A percentile compares a stretch with the other conserved stretches of the same genome.
phyloP scores from a whole-genome alignment of 2,113 vertebrate species.

The Cebidichthys violaceus region DNA sequence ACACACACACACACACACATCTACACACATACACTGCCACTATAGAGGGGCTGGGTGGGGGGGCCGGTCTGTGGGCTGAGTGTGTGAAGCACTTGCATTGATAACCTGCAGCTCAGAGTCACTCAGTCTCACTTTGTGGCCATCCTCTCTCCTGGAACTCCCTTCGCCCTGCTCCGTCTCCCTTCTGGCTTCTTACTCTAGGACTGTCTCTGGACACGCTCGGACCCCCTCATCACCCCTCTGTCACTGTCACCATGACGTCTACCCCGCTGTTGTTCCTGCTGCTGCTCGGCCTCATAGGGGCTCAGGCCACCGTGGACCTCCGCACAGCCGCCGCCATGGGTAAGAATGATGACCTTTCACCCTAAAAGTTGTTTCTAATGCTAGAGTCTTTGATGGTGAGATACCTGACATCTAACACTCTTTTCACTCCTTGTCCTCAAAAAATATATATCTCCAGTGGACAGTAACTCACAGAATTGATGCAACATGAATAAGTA shows the following conservation, averaged over 20 bases:
- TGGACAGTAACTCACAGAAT: background rate
- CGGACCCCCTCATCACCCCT: slow-evolving; percentile 30
- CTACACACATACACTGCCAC: slow-evolving; percentile 35
- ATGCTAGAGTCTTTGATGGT: background rate
- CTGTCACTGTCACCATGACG: slow-evolving; percentile 70
- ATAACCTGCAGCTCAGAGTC: slow-evolving; percentile 80
- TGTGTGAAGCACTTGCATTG: slow-evolving; percentile 81
- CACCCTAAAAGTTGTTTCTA: slow-evolving; percentile 37
- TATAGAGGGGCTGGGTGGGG: slow-evolving; percentile 60
- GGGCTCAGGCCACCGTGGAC: slow-evolving; percentile 77
- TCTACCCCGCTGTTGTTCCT: slow-evolving; percentile 68
- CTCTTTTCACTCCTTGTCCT: background rate
- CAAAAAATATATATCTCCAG: background rate
- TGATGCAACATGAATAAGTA: background rate
- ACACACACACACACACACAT: slow-evolving; percentile 23
- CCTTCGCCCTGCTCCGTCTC: slow-evolving; percentile 56
- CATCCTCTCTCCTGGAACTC: slow-evolving; percentile 66
- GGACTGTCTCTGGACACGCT: slow-evolving; percentile 58
- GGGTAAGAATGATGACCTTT: slow-evolving; percentile 80
- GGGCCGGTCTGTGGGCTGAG: slow-evolving; percentile 67
- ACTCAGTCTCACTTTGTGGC: slow-evolving; percentile 78
- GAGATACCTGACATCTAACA: background rate
- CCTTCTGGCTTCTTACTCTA: slow-evolving; percentile 63
- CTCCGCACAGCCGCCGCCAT: slow-evolving; percentile 80
- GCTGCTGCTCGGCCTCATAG: slow-evolving; percentile 82